Evolutionary conservation across 2,888 invertebrate genomes (phyloP).

Genomic region (Eilema caniola): DNA sequence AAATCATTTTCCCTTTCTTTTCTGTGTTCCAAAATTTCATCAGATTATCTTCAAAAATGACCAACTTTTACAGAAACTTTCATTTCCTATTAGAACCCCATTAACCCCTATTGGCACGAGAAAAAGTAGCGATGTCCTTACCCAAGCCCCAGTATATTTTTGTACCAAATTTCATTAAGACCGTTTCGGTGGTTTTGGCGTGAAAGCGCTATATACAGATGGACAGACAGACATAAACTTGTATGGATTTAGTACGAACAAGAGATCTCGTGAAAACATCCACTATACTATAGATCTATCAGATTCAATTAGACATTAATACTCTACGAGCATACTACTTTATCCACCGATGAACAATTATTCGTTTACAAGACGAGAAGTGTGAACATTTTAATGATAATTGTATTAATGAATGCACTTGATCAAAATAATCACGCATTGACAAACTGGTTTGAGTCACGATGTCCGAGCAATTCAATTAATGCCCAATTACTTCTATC

Average conservation of each 20-base stretch:
- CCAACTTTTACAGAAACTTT: too few species aligned
- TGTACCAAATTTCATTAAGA: too few species aligned
- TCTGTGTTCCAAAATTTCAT: too few species aligned
- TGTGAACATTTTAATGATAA: not conserved
- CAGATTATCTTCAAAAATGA: too few species aligned
- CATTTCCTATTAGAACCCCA: too few species aligned
- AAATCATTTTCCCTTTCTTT: too few species aligned
- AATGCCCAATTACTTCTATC: not conserved
- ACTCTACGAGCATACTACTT: conserved; percentile 17
- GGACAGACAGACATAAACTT: too few species aligned
- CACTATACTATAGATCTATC: not conserved
- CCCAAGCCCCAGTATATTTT: too few species aligned
- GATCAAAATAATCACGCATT: not conserved
- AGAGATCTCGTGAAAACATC: not conserved
- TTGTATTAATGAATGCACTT: not conserved
- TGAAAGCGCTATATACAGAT: too few species aligned
- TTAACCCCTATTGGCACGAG: too few species aligned
- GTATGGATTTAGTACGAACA: not conserved
- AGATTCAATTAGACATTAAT: not conserved
- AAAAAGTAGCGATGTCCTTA: too few species aligned
- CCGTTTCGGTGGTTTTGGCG: too few species aligned
- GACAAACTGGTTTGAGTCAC: not conserved
- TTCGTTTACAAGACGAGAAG: not conserved
- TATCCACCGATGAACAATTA: conserved; percentile 29
- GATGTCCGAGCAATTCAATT: not conserved